Conservation (phyloP, 64 coral and sea anemone species). For the Catalaphyllia jardinei region DNA sequence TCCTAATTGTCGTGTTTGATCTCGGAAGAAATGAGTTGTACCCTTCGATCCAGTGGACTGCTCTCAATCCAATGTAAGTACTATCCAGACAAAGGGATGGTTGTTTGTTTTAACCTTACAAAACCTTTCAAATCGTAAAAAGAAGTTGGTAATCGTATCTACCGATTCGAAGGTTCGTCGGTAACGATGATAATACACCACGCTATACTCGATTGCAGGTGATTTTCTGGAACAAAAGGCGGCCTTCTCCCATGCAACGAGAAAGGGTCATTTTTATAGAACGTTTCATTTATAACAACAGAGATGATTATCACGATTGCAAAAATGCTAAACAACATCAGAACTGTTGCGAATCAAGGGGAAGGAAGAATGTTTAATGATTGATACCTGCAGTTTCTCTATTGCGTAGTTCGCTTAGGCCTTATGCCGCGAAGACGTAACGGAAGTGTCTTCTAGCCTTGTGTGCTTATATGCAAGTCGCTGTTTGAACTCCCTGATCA, state of each 20-base stretch:
- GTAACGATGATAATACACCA: neutral
- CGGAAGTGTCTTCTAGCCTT: neutral
- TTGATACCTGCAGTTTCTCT: neutral
- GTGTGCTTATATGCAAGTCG: neutral
- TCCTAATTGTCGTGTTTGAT: neutral
- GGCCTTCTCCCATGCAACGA: neutral
- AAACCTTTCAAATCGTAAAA: neutral
- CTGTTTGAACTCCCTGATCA: neutral
- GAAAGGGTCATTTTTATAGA: neutral
- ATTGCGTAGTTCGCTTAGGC: neutral
- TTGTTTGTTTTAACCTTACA: neutral
- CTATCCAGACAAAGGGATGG: neutral
- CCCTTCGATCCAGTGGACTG: constrained; percentile 59
- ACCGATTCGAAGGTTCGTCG: neutral
- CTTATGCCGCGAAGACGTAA: neutral
- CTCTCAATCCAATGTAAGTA: constrained; percentile 51
- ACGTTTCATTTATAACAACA: neutral
- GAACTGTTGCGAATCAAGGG: neutral
- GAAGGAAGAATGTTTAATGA: neutral
- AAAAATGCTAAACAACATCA: neutral
- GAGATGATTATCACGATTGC: neutral
- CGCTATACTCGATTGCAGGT: neutral
- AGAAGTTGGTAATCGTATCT: neutral
- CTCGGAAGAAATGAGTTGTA: constrained; percentile 7
- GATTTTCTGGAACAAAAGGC: neutral